Base-by-base conservation (phyloP, 2,888 invertebrate species). In the Catotricha subobsoleta region DNA sequence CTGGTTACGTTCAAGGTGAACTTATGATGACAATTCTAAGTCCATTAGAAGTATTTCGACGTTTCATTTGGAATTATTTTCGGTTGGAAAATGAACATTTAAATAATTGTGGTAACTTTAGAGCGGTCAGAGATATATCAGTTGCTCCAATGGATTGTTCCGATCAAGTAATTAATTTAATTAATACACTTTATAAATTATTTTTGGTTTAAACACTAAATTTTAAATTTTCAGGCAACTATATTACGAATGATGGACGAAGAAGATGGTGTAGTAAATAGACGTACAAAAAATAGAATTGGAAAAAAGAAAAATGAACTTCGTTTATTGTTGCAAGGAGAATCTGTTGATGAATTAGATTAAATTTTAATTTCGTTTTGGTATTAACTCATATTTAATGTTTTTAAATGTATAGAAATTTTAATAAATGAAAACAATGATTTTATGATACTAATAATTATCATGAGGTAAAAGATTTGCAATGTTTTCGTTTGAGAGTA, bases 1-100 rank as follows among this genome's bases (percentile, higher is more conserved):
- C 69, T 45, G 69, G 70, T 7, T 68, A 72, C 45, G 66, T 76
- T 36, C 71, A 73, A 49, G 64, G 66, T 20, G 80, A 80, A 53
- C 64, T 78, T 38, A 72, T 79, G 68, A 67, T 72, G 33, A 73
- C 75, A 3, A 65, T 79, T 45, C 53, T 76, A 27, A 67, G 77
- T 42, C 74, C 76, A 1, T 56, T 79, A 29, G 80, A 80, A 63
- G 76, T 80, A 2, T 76, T 78, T 56, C 67, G 72, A 45, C 64
- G 81, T 39, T 88, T 87, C 58, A 74, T 88, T 12, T 87, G 87
- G 87, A 87, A 87, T 58, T 87, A 80, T 56, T 84, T 87, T 65
- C 83, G 87, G 2, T 61, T 87, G 49, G 87, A 87, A 62, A 87
- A 88, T 61, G 87, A 87, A 56, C 87, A 88, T 58, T 64, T 88